Evolutionary conservation across 2,888 invertebrate species (phyloP).

Genomic region (Desoria tigrina): DNA sequence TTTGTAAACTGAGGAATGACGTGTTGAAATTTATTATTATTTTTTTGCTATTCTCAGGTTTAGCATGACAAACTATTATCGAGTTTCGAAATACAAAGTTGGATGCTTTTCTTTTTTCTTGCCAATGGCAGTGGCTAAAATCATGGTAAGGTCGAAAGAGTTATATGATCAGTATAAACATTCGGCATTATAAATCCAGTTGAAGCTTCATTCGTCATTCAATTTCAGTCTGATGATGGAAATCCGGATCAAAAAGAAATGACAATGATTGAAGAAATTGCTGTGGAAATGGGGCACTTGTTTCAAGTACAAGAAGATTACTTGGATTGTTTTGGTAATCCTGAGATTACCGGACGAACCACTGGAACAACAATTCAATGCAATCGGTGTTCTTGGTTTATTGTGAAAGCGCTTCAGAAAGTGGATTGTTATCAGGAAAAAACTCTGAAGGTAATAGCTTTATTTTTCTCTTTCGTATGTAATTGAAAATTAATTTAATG

Average conservation of each 20-base stretch:
- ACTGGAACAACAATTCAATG: conserved; percentile 84
- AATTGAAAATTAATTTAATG: too few relatives aligned
- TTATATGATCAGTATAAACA: background rate
- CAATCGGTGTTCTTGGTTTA: conserved; percentile 10
- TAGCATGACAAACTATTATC: conserved; percentile 2
- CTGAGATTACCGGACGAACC: conserved; percentile 80
- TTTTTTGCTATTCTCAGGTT: background rate
- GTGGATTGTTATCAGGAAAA: background rate
- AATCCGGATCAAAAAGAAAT: conserved; percentile 4
- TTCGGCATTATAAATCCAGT: too few relatives aligned
- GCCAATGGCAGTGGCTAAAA: conserved; percentile 1
- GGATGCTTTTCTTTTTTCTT: background rate
- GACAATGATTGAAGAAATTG: conserved; percentile 13
- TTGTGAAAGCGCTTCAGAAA: conserved; percentile 4
- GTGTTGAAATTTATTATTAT: too few relatives aligned
- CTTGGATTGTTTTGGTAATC: conserved; percentile 87
- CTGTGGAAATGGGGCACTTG: background rate
- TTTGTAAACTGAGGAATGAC: too few relatives aligned
- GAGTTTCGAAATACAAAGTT: conserved; percentile 10
- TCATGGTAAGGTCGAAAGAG: background rate
- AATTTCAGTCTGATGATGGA: conserved; percentile 13
- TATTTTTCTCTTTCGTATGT: background rate
- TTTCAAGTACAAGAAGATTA: conserved; percentile 77
- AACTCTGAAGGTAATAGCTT: background rate
- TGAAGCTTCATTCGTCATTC: too few relatives aligned